A percentile compares a stretch with the other conserved stretches of the same genome.
phyloP scores from a whole-genome alignment of 2,113 vertebrate genomes.

The Xyliphius kryptos region DNA sequence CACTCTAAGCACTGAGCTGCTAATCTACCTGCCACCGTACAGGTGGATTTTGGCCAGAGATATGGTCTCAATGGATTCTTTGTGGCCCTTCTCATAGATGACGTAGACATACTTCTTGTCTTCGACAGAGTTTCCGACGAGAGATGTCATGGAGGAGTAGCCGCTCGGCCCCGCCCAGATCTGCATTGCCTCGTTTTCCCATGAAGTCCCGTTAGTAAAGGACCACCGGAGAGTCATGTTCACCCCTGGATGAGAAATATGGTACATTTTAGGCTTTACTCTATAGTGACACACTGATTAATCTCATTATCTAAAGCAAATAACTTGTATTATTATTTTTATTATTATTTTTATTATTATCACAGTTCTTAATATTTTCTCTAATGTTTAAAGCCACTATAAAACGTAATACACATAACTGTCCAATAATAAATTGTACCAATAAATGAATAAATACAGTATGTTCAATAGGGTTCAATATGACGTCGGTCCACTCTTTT shows the following conservation, averaged over 20 bases:
- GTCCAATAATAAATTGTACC: too few species aligned
- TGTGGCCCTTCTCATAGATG: constrained; percentile 78
- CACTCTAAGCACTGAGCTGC: not conserved
- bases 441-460: too few species aligned
- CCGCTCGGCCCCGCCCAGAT: constrained; percentile 79
- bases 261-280: too few species aligned
- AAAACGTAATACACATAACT: too few species aligned
- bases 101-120: constrained; percentile 68
- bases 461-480: too few species aligned
- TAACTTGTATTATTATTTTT: too few species aligned
- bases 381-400: too few species aligned
- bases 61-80: constrained; percentile 64
- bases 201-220: constrained; percentile 66
- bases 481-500: too few species aligned
- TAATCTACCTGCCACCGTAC: constrained; percentile 54
- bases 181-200: constrained; percentile 66
- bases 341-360: too few species aligned
- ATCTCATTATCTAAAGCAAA: too few species aligned
- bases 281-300: too few species aligned
- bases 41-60: constrained; percentile 76
- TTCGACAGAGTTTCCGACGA: constrained; percentile 46
- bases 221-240: constrained; percentile 88
- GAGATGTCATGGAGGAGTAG: constrained; percentile 73
- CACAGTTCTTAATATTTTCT: too few species aligned
- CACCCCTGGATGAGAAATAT: constrained; percentile 64